These are phyloP conservation scores for Dermolepida albohirtum DNA, from an alignment of 2,888 invertebrate species.

Conservation along the genomic window DNA sequence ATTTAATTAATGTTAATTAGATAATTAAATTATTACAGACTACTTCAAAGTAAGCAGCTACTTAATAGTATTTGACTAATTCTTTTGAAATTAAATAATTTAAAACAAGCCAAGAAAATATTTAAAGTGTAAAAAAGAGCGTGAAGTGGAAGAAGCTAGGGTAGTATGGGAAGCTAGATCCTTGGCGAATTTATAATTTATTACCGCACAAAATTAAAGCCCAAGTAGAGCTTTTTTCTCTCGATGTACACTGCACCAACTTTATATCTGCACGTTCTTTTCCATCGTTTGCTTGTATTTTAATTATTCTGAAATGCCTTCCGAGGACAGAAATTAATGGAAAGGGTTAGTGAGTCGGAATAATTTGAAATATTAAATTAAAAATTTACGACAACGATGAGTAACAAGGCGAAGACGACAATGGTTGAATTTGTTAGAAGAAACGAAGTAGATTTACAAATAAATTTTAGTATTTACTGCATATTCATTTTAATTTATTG, in stretches of 20 bases:
- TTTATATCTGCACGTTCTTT: constrained; percentile 17
- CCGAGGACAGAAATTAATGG: constrained; percentile 37
- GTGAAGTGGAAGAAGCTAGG: constrained; percentile 13
- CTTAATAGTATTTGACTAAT: too few relatives aligned
- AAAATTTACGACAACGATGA: constrained; percentile 26
- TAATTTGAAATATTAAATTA: constrained; percentile 38
- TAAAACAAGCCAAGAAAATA: background rate
- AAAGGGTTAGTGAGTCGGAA: constrained; percentile 37
- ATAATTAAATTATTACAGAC: too few relatives aligned
- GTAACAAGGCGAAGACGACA: constrained; percentile 21
- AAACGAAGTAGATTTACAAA: constrained; percentile 1
- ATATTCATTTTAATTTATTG: constrained; percentile 3
- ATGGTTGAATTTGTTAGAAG: constrained; percentile 5
- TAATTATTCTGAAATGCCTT: constrained; percentile 36
- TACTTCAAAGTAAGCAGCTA: too few relatives aligned
- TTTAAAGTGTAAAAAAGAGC: constrained; percentile 11
- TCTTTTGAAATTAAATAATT: background rate
- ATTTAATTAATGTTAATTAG: too few relatives aligned
- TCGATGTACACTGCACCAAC: constrained; percentile 1
- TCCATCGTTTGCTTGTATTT: constrained; percentile 35
- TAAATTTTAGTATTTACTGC: constrained; percentile 13
- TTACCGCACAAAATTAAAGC: constrained; percentile 33
- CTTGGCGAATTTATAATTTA: constrained; percentile 34
- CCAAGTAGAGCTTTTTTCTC: constrained; percentile 18
- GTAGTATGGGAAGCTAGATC: constrained; percentile 23